Base-by-base conservation (phyloP, 1,140 invertebrate species). In the Notospermus geniculatus region DNA sequence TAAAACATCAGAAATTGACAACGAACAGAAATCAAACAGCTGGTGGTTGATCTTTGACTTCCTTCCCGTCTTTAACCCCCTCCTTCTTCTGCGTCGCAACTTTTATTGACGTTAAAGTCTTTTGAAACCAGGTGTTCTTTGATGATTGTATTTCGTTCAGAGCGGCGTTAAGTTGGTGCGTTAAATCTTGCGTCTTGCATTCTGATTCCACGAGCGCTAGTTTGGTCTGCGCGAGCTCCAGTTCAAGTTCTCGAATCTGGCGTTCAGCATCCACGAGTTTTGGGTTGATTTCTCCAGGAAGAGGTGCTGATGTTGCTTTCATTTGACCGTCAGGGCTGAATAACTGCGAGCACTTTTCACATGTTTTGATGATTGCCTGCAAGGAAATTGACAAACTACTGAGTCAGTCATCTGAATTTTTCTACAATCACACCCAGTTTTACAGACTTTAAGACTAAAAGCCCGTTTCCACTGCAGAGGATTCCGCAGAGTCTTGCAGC, bases 161-260 rank as follows among this genome's bases (percentile, higher is more conserved):
- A 0, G 91, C 89, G 0, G 91, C 86, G 71, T 88, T 89, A 50
- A 97, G 82, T 74, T 95, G 91, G 83, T 98, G 94, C n/a, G 89
- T 93, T 39, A 97, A 81, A 80, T 96, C 93, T 88, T 93, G 79
- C 57, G 71, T 97, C 71, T 90, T 88, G 83, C 96, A 98, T 82
- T 98, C 92, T 0, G 94, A 91, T 83, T 99, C 94, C 2, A 98
- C 97, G 58, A 97, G 88, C 0, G 93, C 94, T 64, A 99, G 83
- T 78, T 99, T 99, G 0, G 95, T 95, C 77, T 95, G 91, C 2
- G 95, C 96, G 59, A 99, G 81, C 76, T 98, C 95, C 54, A 98
- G 82, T 78, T 99, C 96, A 25, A 98, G 82, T 78, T 97, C 93
- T 13, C 91, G 85, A 57, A 97, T 88, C 66, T 90, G 85, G 65